These are phyloP conservation scores for Microctenopoma stevenorrisi DNA, from an alignment of 2,797 vertebrate species.

Conservation along the genomic window DNA sequence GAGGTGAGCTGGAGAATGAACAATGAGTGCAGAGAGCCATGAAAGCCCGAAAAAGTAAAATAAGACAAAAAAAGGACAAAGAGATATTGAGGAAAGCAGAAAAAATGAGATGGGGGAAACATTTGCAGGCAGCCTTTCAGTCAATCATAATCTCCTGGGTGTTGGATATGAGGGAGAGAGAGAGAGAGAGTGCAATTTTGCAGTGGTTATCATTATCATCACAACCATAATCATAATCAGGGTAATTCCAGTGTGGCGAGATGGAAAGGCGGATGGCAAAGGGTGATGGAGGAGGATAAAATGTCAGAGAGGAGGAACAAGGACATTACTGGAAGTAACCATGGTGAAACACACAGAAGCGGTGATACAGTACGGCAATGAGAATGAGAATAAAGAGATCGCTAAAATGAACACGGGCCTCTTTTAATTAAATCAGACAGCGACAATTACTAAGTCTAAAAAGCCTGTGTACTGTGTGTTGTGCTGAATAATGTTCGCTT, in stretches of 20 bases:
- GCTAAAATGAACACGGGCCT: slow-evolving; percentile 35
- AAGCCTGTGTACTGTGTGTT: slow-evolving; percentile 20
- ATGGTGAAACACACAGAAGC: slow-evolving; percentile 53
- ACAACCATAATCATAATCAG: slow-evolving; percentile 82
- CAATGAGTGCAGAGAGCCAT: slow-evolving; percentile 45
- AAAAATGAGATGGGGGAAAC: slow-evolving; percentile 57
- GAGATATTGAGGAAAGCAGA: slow-evolving; percentile 37
- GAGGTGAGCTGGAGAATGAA: slow-evolving; percentile 57
- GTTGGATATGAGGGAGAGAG: slow-evolving; percentile 63
- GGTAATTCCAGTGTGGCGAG: slow-evolving; percentile 78
- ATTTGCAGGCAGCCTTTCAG: slow-evolving; percentile 70
- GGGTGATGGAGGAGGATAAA: slow-evolving; percentile 74
- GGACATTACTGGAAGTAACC: slow-evolving; percentile 68
- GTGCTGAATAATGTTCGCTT: slow-evolving; percentile 20
- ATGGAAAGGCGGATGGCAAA: slow-evolving; percentile 70
- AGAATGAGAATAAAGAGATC: slow-evolving; percentile 42
- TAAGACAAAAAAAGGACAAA: slow-evolving; percentile 39
- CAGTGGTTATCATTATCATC: slow-evolving; percentile 81
- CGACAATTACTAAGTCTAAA: slow-evolving; percentile 48
- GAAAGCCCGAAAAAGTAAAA: slow-evolving; percentile 50
- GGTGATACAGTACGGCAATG: slow-evolving; percentile 32
- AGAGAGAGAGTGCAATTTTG: slow-evolving; percentile 71
- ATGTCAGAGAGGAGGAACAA: slow-evolving; percentile 71
- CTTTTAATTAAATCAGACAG: slow-evolving; percentile 61
- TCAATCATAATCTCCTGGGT: slow-evolving; percentile 75